A percentile compares a stretch with the other conserved stretches of the same genome.
phyloP scores from a whole-genome alignment of 2,888 invertebrate species.

The Alentia gelatinosa region DNA sequence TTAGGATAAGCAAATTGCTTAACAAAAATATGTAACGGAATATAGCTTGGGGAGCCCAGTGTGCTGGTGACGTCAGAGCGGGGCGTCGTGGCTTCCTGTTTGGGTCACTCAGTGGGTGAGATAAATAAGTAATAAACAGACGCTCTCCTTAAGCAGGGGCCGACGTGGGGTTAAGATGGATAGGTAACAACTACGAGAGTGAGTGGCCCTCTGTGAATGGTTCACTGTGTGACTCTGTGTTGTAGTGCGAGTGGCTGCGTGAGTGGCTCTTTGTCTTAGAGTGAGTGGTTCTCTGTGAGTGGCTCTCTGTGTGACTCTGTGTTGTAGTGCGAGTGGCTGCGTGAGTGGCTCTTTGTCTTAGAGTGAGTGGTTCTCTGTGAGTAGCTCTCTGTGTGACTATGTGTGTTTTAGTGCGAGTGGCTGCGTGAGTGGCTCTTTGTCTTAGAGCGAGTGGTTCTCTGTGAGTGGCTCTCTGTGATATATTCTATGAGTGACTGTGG shows the following conservation, averaged over 20 bases:
- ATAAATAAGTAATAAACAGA: constrained; percentile 8
- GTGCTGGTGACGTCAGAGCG: neutral
- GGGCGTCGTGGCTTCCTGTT: neutral
- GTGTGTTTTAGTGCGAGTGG: neutral
- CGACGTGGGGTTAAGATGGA: constrained; percentile 2
- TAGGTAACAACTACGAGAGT: neutral
- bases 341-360: neutral
- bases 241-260: neutral
- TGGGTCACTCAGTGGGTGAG: neutral
- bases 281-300: too few relatives aligned
- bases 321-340: neutral
- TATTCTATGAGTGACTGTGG: neutral
- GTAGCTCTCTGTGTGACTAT: too few relatives aligned
- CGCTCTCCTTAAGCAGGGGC: neutral
- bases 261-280: neutral
- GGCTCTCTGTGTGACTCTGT: neutral
- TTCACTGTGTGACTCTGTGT: neutral
- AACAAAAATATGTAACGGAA: too few relatives aligned
- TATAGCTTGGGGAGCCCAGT: too few relatives aligned
- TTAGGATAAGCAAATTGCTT: too few relatives aligned
- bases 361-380: neutral
- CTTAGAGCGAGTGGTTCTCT: too few relatives aligned
- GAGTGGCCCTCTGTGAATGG: neutral
- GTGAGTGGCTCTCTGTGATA: too few relatives aligned
- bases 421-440: neutral